phyloP scores from a whole-genome alignment of 2,888 invertebrate species.

The Globia sparganii region DNA sequence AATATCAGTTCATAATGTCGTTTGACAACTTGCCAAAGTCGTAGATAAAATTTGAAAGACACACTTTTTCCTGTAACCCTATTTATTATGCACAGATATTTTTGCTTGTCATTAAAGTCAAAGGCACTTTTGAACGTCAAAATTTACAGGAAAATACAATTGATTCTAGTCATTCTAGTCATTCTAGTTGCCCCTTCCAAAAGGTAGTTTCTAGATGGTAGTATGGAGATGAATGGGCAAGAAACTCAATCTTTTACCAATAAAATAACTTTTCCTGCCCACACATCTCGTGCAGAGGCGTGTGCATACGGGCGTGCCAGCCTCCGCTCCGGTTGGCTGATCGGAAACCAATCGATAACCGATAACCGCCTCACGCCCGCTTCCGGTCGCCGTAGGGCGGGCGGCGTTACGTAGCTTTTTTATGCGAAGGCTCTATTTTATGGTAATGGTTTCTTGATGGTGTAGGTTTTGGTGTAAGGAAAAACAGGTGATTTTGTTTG shows the following conservation, averaged over 20 bases:
- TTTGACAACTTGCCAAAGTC: neutral
- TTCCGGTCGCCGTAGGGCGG: conserved; percentile 64
- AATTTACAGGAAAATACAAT: neutral
- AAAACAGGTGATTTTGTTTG: neutral
- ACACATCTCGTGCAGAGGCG: conserved; percentile 74
- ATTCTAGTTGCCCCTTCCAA: neutral
- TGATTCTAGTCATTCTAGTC: neutral
- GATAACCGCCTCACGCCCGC: conserved; percentile 78
- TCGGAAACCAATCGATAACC: conserved; percentile 89
- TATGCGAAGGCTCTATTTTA: conserved; percentile 31
- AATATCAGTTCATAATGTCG: neutral
- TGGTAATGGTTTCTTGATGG: neutral
- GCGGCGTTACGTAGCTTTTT: conserved; percentile 38
- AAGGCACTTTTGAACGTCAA: neutral
- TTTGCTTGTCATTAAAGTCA: neutral
- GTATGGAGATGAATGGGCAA: neutral
- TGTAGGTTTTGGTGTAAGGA: neutral
- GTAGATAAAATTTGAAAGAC: neutral
- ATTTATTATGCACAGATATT: too few relatives aligned
- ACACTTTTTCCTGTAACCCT: neutral
- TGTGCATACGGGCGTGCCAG: conserved; percentile 81
- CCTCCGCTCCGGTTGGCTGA: conserved; percentile 84
- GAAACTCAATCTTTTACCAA: conserved; percentile 8
- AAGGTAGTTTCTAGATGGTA: neutral
- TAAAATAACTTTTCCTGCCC: conserved; percentile 32